These are phyloP conservation scores for Tipula lateralis DNA, from an alignment of 2,888 invertebrate species.

Conservation along the genomic window DNA sequence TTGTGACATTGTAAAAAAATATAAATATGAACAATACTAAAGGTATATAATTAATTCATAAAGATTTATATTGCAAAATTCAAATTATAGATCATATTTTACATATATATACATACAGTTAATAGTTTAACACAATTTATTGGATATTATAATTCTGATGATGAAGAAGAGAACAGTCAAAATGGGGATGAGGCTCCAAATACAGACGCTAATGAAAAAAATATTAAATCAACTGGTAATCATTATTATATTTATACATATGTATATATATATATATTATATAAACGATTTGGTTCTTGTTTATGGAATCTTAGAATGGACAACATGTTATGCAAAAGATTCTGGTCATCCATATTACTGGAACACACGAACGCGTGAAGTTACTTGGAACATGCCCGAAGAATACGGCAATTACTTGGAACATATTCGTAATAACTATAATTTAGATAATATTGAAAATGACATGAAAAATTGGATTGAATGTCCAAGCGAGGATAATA, in stretches of 20 bases:
- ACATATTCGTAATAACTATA: conserved; percentile 5
- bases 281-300: background rate
- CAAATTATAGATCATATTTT: no score
- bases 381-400: conserved; percentile 59
- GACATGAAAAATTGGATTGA: conserved; percentile 30
- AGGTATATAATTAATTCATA: background rate
- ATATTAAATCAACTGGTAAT: conserved; percentile 25
- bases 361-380: conserved; percentile 59
- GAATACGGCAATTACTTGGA: conserved; percentile 45
- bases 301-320: conserved; percentile 53
- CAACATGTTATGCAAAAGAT: conserved; percentile 57
- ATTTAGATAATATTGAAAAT: background rate
- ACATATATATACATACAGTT: background rate
- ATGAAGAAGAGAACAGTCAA: conserved; percentile 33
- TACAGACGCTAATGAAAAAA: background rate
- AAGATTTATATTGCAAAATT: background rate
- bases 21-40: background rate
- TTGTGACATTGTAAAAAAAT: background rate
- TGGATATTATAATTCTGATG: conserved; percentile 35
- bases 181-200: background rate
- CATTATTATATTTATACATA: background rate
- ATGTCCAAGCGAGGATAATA: conserved; percentile 34
- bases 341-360: conserved; percentile 62
- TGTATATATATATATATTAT: background rate
- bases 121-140: conserved; percentile 31